phyloP scores from a whole-genome alignment of 2,113 vertebrate genomes.

The Myotis davidii region DNA sequence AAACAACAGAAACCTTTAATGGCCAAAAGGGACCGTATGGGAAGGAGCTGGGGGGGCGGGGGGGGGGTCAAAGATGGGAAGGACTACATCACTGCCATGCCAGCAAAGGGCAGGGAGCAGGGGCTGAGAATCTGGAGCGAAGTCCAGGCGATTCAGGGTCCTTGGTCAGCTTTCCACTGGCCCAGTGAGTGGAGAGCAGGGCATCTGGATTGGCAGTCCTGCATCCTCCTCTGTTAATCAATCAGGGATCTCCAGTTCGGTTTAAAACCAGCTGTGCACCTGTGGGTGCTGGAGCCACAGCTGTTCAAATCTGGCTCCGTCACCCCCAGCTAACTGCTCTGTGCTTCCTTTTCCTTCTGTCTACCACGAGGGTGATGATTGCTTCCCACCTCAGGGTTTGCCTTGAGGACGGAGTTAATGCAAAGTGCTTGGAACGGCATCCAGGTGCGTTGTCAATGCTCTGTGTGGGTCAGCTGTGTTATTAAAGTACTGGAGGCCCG shows the following conservation, averaged over 20 bases:
- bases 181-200: neutral
- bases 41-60: neutral
- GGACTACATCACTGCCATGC: neutral
- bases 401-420: neutral
- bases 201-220: neutral
- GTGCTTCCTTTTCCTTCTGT: neutral
- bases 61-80: neutral
- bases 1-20: neutral
- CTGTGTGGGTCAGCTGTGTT: neutral
- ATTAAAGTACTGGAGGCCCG: neutral
- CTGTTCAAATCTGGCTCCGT: neutral
- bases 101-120: neutral
- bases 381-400: neutral
- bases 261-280: neutral
- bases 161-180: neutral
- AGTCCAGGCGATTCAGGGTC: accelerated
- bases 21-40: neutral
- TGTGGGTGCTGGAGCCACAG: neutral
- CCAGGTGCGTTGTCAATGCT: neutral
- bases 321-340: no score
- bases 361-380: neutral
- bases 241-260: neutral
- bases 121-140: neutral
- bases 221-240: neutral
- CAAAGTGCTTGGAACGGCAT: neutral